Evolutionary conservation across 2,888 invertebrate genomes (phyloP).

Genomic region (Macrophya alboannulata): DNA sequence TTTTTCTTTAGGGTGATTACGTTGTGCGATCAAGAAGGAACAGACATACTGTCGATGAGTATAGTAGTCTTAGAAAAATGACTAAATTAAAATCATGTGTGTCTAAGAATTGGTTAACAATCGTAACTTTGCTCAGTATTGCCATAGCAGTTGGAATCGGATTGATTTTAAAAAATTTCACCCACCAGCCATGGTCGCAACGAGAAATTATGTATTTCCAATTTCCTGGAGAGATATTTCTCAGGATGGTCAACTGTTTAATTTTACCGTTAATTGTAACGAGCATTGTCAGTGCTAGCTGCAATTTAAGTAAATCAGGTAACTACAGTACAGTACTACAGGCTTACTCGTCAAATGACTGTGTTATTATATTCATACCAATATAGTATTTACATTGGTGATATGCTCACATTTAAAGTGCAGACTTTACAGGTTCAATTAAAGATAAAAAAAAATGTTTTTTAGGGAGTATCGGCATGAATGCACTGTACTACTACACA

Average conservation of each 20-base stretch:
- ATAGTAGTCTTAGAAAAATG: not conserved
- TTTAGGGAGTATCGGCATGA: conserved; percentile 73
- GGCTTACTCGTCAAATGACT: not conserved
- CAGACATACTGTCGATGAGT: not conserved
- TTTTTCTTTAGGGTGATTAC: conserved; percentile 13
- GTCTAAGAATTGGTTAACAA: conserved; percentile 65
- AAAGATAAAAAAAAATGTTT: not conserved
- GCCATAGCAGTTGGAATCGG: conserved; percentile 69
- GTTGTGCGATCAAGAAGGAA: not conserved
- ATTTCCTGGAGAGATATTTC: conserved; percentile 96
- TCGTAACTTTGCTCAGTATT: conserved; percentile 69
- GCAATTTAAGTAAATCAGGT: conserved; percentile 74
- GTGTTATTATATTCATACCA: not conserved
- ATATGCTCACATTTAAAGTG: not conserved
- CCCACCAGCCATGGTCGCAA: conserved; percentile 84
- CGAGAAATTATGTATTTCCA: conserved; percentile 96
- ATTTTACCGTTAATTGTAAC: conserved; percentile 96
- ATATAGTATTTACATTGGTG: not conserved
- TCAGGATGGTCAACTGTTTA: conserved; percentile 96
- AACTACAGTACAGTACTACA: conserved; percentile 54
- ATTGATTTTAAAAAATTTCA: conserved; percentile 68
- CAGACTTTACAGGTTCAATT: not conserved
- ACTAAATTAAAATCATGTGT: conserved; percentile 25
- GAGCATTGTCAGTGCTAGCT: conserved; percentile 89
- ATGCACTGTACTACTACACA: conserved; percentile 87